phyloP scores from a whole-genome alignment of 2,888 invertebrate species.

The Drosophila siamana region DNA sequence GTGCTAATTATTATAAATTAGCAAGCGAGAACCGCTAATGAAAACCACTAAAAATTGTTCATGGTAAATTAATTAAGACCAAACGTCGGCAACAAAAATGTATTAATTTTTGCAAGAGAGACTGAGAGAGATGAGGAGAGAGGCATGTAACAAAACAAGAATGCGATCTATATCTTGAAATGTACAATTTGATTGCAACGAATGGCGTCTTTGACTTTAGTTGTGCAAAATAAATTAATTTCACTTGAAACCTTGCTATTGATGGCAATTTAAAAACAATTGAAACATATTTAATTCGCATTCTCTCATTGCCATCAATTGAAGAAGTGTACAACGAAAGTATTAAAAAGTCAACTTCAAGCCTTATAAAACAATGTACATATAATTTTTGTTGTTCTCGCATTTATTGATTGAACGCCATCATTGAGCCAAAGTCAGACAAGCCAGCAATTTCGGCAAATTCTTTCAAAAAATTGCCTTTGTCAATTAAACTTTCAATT shows the following conservation, averaged over 20 bases:
- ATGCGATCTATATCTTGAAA: slow-evolving; percentile 26
- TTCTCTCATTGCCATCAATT: slow-evolving; percentile 63
- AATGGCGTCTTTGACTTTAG: slow-evolving; percentile 75
- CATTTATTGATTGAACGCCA: slow-evolving; percentile 45
- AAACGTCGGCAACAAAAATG: slow-evolving; percentile 16
- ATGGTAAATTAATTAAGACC: slow-evolving; percentile 54
- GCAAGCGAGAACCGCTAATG: slow-evolving; percentile 54
- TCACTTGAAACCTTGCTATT: slow-evolving; percentile 77
- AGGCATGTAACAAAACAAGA: slow-evolving; percentile 25
- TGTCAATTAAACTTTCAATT: slow-evolving; percentile 67
- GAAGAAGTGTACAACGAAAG: slow-evolving; percentile 53
- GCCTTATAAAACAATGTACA: slow-evolving; percentile 21
- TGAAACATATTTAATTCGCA: slow-evolving; percentile 69
- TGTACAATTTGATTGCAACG: slow-evolving; percentile 52
- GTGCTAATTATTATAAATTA: slow-evolving; percentile 66
- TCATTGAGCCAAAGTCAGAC: slow-evolving; percentile 10
- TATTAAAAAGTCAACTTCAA: slow-evolving; percentile 31
- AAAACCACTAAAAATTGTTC: slow-evolving; percentile 45
- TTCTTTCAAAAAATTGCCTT: slow-evolving; percentile 48
- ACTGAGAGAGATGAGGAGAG: background rate
- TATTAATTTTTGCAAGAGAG: background rate
- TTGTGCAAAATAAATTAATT: slow-evolving; percentile 78
- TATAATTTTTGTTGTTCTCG: slow-evolving; percentile 1
- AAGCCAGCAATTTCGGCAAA: slow-evolving; percentile 35
- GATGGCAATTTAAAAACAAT: slow-evolving; percentile 79